Evolutionary conservation across 35 echinoderm and acorn worm genomes (phyloP), one percentile per base, ranked within the genome.

Genomic region (Ophiothrix spiculata): DNA sequence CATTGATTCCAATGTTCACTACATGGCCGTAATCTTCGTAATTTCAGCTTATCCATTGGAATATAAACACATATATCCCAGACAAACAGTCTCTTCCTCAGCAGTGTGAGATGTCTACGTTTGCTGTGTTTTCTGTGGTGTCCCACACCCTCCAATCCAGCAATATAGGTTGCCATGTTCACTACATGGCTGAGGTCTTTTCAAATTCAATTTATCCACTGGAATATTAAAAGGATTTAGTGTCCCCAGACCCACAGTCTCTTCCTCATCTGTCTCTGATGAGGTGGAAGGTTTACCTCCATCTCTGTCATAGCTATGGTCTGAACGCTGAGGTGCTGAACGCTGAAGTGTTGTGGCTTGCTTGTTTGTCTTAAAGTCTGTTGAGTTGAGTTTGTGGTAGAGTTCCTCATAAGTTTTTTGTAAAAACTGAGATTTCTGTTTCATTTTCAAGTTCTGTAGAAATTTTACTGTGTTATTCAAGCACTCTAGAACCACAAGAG

Each of bases 401-500:
- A 84, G 31, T 31, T 84, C 81, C 14, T 64, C 4, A 56, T 64
- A 84, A 37, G 49, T 45, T 84, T 63, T 64, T 37, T 84, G 79
- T 21, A 91, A 37, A 77, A 95, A 95, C 28, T 64, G 25, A 1
- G 35, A 36, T 46, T 95, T 85, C 31, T 81, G 37, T 11, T 82
- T 56, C 21, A 38, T 80, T 31, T 95, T 77, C 33, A 79, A 78
- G 32, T 19, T 42, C 39, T 86, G 39, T 25, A 95, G 81, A 1
- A 75, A 75, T 19, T 91, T 81, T 75, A 82, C 79, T 1, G 91
- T 32, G 75, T 91, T 37, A 23, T 85, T 80, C 39, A 95, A 82
- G 78, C 93, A 95, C 56, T 95, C 93, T 16, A 95, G 81, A 1
- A 95, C 75, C 28, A 95, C 77, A 8, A 91, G 60, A 37, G 89